Evolutionary conservation across 2,888 invertebrate species (phyloP).

Genomic region (Rhamphomyia laevipes): DNA sequence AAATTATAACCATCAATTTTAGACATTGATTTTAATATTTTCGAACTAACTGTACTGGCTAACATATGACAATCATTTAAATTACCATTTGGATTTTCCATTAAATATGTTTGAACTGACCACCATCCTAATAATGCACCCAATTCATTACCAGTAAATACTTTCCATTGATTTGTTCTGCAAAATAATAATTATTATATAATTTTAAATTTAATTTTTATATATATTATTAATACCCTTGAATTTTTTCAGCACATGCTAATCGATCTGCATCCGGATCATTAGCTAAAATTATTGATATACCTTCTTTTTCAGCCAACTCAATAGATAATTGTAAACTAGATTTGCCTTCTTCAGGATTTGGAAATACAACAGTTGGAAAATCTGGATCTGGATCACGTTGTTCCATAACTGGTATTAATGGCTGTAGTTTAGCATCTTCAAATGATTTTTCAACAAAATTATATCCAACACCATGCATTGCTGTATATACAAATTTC

Average conservation of each 20-base stretch:
- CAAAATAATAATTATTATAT: not conserved
- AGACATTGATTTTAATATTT: conserved; percentile 76
- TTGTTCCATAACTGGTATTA: conserved; percentile 46
- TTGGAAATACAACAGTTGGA: conserved; percentile 93
- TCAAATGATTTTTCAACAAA: conserved; percentile 66
- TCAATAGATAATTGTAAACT: conserved; percentile 63
- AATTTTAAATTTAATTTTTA: not conserved
- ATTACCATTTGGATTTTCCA: conserved; percentile 38
- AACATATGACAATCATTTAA: conserved; percentile 65
- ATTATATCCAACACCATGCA: conserved; percentile 93
- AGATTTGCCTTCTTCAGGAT: conserved; percentile 91
- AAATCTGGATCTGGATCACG: conserved; percentile 91
- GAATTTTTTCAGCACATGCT: conserved; percentile 78
- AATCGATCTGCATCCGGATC: conserved; percentile 97
- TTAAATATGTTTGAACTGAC: conserved; percentile 53
- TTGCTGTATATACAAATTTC: conserved; percentile 81
- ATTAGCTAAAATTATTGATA: conserved; percentile 79
- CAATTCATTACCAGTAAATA: conserved; percentile 91
- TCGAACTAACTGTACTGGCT: conserved; percentile 93
- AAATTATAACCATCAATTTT: conserved; percentile 63
- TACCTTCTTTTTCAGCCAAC: conserved; percentile 60
- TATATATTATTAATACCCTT: conserved; percentile 13
- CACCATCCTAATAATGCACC: conserved; percentile 94
- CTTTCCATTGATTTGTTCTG: conserved; percentile 60
- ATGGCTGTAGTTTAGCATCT: conserved; percentile 52